Evolutionary conservation across 2,113 vertebrate genomes (phyloP), one percentile per base, ranked within the genome.

Genomic region (Anser cygnoides): DNA sequence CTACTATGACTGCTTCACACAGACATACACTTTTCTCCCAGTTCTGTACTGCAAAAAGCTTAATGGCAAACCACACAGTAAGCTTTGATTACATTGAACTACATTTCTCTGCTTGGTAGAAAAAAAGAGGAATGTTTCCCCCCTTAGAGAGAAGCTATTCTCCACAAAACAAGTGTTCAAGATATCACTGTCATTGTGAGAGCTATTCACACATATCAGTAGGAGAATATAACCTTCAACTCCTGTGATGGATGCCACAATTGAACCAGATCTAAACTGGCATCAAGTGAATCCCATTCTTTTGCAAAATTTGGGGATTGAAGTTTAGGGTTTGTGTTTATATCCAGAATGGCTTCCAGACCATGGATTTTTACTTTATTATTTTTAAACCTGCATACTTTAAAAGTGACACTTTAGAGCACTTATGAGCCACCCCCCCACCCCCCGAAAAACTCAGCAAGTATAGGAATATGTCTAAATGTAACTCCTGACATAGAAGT

Each of bases 341-440:
- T 41, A 74, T 86, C 58, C 25, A 1, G 3, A 70, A 54, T n/a
- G 20, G 52, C 2, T 62, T 86, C 31, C 1, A 52, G 39, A 41
- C 44, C 5, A 74, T 6, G 41, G 13, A 85, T 22, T 25, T 37
- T 61, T 67, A n/a, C 21, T 37, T 61, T 67, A n/a, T 67, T 58
- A 2, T 29, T 80, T 85, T 73, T 44, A 79, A 52, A 2, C 8
- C 5, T 52, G 9, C 1, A 0, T 21, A 35, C 0, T 35, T 61
- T 76, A 49, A 3, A 84, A 54, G 19, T 29, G 6, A 7, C 9
- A 66, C 57, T 85, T 91, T n/a, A 74, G 20, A 11, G 14, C 20
- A 35, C 2, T 63, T 49, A 20, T 0, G 12, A 23, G 49, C 39
- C 39, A 39, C 39, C 49, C 19, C 22, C 22, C 21, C 49, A 18